A percentile compares a stretch with the other conserved stretches of the same genome.
phyloP scores from a whole-genome alignment of 2,888 invertebrate species.

The Sinhomidia bicolor region DNA sequence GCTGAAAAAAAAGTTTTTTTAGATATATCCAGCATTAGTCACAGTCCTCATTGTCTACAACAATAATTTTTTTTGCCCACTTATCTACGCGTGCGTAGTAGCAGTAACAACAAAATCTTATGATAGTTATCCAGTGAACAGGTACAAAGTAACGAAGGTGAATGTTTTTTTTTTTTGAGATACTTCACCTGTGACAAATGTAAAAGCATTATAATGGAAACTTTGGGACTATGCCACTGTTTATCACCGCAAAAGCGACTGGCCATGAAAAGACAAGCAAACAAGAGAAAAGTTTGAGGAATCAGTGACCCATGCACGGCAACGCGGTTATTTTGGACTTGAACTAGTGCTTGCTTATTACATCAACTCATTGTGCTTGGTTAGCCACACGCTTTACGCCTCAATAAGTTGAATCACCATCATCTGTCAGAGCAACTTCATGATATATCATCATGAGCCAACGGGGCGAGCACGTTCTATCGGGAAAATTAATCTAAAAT shows the following conservation, averaged over 20 bases:
- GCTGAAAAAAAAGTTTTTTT: too few species aligned
- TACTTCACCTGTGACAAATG: not conserved
- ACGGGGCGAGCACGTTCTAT: not conserved
- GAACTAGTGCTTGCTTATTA: not conserved
- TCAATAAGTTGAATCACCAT: slow-evolving; percentile 7
- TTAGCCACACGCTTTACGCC: slow-evolving; percentile 8
- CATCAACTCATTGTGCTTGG: not conserved
- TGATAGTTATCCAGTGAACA: too few species aligned
- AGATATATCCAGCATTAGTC: too few species aligned
- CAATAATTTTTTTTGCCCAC: too few species aligned
- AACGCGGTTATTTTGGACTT: not conserved
- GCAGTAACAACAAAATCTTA: too few species aligned
- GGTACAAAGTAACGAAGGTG: not conserved
- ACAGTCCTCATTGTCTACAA: too few species aligned
- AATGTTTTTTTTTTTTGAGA: not conserved
- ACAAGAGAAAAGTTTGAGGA: not conserved
- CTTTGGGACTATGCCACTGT: not conserved
- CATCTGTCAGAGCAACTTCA: slow-evolving; percentile 12
- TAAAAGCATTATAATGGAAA: not conserved
- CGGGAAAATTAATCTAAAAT: slow-evolving; percentile 28
- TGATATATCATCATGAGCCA: slow-evolving; percentile 27
- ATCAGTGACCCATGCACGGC: not conserved
- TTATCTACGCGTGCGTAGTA: too few species aligned
- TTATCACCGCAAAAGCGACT: not conserved
- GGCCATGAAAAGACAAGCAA: not conserved